These are phyloP conservation scores for Cremastobaeus sp. DNA, from an alignment of 2,888 invertebrate genomes.

Conservation along the genomic window DNA sequence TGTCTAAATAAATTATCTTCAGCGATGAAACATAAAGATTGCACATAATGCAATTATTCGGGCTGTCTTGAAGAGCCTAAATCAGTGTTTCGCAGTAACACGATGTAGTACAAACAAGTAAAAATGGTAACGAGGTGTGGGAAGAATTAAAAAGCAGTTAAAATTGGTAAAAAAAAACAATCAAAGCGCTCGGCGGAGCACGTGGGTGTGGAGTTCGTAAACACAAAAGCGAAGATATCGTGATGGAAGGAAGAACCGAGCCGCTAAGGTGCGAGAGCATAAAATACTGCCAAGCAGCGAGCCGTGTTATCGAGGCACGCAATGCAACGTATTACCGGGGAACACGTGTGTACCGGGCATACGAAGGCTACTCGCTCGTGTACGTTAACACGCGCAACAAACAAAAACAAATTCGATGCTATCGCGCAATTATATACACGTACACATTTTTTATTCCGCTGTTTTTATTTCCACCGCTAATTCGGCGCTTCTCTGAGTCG, in stretches of 20 bases:
- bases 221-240: conserved; percentile 67
- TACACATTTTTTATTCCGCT: conserved; percentile 2
- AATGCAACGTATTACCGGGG: conserved; percentile 71
- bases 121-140: neutral
- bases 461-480: conserved; percentile 6
- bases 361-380: conserved; percentile 44
- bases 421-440: conserved; percentile 40
- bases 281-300: conserved; percentile 72
- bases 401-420: conserved; percentile 57
- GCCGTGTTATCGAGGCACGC: conserved; percentile 75
- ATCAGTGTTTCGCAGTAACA: too few relatives aligned
- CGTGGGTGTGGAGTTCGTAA: conserved; percentile 58
- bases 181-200: conserved; percentile 6
- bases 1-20: too few relatives aligned
- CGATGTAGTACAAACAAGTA: too few relatives aligned
- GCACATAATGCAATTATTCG: too few relatives aligned
- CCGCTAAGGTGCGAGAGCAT: conserved; percentile 71
- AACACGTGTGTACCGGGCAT: conserved; percentile 62
- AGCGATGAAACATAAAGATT: too few relatives aligned
- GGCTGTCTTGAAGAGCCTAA: too few relatives aligned
- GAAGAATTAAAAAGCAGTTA: too few relatives aligned
- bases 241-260: conserved; percentile 68
- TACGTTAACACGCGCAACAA: conserved; percentile 52
- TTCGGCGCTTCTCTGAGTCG: conserved; percentile 6
- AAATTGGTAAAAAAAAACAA: neutral